Percentiles rank a stretch among this genome's conserved stretches.
Evolutionary conservation across 2,888 invertebrate genomes (phyloP).

Genomic region (Parnassius apollo): DNA sequence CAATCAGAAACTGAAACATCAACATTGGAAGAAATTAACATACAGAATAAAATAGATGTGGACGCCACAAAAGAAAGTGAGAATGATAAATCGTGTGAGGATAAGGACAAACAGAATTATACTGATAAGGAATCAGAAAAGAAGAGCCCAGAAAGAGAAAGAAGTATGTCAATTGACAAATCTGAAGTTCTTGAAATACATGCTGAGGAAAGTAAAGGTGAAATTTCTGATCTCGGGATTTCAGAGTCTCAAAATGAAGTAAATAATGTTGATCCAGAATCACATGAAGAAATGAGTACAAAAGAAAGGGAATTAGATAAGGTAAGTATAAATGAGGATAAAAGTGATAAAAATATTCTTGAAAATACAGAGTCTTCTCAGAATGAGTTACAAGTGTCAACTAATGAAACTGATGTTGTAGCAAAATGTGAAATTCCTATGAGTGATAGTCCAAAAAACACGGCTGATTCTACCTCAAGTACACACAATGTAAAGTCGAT

Average conservation of each 20-base stretch:
- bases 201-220: constrained; percentile 61
- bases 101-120: constrained; percentile 32
- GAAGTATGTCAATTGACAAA: constrained; percentile 57
- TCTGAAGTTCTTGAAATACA: constrained; percentile 67
- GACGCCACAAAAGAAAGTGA: constrained; percentile 27
- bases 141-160: constrained; percentile 49
- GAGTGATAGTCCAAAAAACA: constrained; percentile 38
- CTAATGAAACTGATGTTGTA: constrained; percentile 72
- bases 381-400: constrained; percentile 47
- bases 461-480: background rate
- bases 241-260: constrained; percentile 44
- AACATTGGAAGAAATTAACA: background rate
- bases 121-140: constrained; percentile 36
- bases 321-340: constrained; percentile 72
- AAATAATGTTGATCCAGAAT: constrained; percentile 35
- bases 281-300: constrained; percentile 28
- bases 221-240: constrained; percentile 52
- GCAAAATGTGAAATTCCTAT: constrained; percentile 35
- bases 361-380: constrained; percentile 50
- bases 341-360: constrained; percentile 44
- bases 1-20: background rate
- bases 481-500: constrained; percentile 35
- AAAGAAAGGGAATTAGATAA: constrained; percentile 34
- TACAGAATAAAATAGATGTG: constrained; percentile 37
- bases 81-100: background rate